A percentile compares a stretch with the other conserved stretches of the same genome.
Evolutionary conservation across 2,888 invertebrate species (phyloP).

Genomic region (Gerris lacustris): DNA sequence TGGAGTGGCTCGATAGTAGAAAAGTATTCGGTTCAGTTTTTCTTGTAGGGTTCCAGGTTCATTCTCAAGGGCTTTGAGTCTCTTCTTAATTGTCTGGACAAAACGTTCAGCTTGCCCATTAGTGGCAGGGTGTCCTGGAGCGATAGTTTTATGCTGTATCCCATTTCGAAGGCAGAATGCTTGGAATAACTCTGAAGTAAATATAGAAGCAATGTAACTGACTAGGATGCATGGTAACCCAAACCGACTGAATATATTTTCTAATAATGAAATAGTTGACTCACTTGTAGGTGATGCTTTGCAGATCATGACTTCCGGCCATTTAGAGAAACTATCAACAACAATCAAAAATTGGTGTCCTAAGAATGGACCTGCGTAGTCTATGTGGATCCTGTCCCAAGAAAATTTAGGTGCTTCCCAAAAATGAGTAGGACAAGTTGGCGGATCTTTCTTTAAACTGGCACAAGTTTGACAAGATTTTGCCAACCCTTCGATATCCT

Average conservation of each 20-base stretch:
- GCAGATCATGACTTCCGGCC: conserved; percentile 19
- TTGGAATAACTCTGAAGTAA: conserved; percentile 18
- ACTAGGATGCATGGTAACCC: conserved; percentile 14
- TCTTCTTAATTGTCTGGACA: too few species aligned
- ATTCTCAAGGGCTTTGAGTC: too few species aligned
- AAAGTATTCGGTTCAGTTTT: too few species aligned
- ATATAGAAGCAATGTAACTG: conserved; percentile 20
- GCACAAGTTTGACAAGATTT: conserved; percentile 26
- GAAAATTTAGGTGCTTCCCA: conserved; percentile 27
- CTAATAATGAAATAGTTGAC: conserved; percentile 11
- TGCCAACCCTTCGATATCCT: conserved; percentile 26
- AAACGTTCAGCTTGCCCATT: too few species aligned
- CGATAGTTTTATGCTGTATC: conserved; percentile 15
- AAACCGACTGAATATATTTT: conserved; percentile 15
- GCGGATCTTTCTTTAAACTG: conserved; percentile 25
- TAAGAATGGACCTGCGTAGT: too few species aligned
- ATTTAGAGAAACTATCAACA: conserved; percentile 21
- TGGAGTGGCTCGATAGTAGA: too few species aligned
- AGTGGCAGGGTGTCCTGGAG: too few species aligned
- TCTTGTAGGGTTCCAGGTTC: conserved; percentile 3
- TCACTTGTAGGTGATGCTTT: conserved; percentile 10
- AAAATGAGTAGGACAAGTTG: conserved; percentile 27
- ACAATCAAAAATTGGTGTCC: conserved; percentile 8
- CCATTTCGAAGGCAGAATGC: conserved; percentile 16
- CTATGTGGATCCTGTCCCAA: conserved; percentile 24